Conservation (phyloP, 2,797 vertebrate species). For the Alca torda region DNA sequence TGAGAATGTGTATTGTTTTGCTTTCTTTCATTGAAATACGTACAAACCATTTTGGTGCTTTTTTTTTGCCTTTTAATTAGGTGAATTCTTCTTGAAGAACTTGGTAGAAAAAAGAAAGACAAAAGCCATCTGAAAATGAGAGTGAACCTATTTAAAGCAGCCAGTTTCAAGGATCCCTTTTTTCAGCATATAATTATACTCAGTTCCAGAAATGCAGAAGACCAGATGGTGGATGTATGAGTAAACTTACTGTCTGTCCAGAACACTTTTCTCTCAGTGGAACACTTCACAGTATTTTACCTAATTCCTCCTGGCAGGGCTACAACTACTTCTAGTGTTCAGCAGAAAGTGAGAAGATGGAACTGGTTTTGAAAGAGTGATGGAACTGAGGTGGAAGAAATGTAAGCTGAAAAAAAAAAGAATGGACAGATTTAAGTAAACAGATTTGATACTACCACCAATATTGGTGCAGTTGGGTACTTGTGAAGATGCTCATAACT, state of each 20-base stretch:
- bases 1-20: neutral
- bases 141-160: neutral
- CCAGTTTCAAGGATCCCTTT: neutral
- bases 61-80: conserved; percentile 69
- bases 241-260: conserved; percentile 34
- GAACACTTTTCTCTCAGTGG: neutral
- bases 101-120: conserved; percentile 87
- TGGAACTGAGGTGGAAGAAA: neutral
- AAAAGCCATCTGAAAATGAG: conserved; percentile 67
- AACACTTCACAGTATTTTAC: neutral
- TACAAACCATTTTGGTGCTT: neutral
- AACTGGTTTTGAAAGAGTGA: neutral
- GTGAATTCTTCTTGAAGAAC: conserved; percentile 98
- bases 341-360: neutral
- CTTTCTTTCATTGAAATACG: neutral
- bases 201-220: conserved; percentile 10
- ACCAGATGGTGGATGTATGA: conserved; percentile 14
- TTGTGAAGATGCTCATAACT: neutral
- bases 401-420: neutral
- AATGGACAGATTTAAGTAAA: neutral
- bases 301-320: neutral
- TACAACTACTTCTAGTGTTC: neutral
- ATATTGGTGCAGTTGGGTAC: neutral
- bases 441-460: neutral
- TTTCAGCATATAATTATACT: neutral